Base-by-base conservation (phyloP, 1,140 invertebrate genomes). In the Ceratosolen fusciceps region DNA sequence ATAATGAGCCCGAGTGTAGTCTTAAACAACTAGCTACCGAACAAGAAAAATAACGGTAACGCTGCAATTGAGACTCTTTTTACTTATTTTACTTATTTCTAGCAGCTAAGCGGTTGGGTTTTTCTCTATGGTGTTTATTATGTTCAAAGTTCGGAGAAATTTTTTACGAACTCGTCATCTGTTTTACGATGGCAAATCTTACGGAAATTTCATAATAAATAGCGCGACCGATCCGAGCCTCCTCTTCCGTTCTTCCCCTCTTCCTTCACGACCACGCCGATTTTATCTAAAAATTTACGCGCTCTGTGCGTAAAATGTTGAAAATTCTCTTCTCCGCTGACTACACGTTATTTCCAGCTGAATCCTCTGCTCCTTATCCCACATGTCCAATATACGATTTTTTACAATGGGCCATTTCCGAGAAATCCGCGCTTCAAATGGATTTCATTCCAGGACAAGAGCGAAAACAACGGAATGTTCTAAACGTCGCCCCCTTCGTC, bases 341-440 rank as follows among this genome's bases (percentile, higher is more conserved):
- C 10, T 16, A 60, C 19, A 60, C 29, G 12, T 60, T 16, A 31
- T 60, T 31, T 60, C n/a, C 29, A 31, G 58, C 12, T 14, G 58
- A 19, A 60, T 14, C n/a, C n/a, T n/a, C n/a, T n/a, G n/a, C n/a
- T n/a, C n/a, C n/a, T 1, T 1, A 29, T 14, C 29, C n/a, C 7
- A 72, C 0, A 34, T 29, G 54, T 21, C n/a, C 7, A 34, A 34
- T 34, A 56, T 34, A 72, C 9, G 24, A 62, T 47, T 47, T 10
- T 60, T 14, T 34, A 47, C 72, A 60, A 58, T 60, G 31, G 24
- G 47, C 24, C 7, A 58, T 77, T 77, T 65, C 49, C 21, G 10
- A 19, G 74, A 56, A 56, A 56, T 34, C 34, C 62, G 65, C 49
- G 31, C 56, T 75, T 75, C 26, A 34, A 24, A 19, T 47, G n/a